Evolutionary conservation across 2,888 invertebrate genomes (phyloP), one percentile per base, ranked within the genome.

Genomic region (Nomada ruficornis): DNA sequence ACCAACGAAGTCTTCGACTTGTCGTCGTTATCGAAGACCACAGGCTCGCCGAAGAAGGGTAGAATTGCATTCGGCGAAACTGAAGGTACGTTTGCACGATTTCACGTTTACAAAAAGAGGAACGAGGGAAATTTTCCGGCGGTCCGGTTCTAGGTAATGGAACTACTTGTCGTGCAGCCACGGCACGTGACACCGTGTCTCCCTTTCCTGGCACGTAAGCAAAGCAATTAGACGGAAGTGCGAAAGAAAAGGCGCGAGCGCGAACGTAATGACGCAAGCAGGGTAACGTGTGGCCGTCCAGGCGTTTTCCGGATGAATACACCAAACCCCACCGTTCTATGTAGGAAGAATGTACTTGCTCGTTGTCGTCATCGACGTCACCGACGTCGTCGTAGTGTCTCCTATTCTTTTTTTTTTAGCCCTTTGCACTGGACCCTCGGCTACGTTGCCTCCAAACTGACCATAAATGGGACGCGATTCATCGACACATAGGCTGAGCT

Each of bases 221-320:
- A 77, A 80, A 87, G 86, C 82, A 88, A 88, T 88, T 88, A 89
- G 87, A 84, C 84, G 76, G 76, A 71, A 85, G 81, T 78, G 70
- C 67, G 78, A 82, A 84, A 80, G 79, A 85, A 80, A 78, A 80
- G 55, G 64, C 36, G 36, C 36, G 36, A 7, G 60, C 60, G 77
- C 76, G 76, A 65, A 68, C 64, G 77, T 77, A 80, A 80, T 75
- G 78, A 80, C 65, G 80, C 76, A 67, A 72, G 57, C 71, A 64
- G 80, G 70, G 84, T 81, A 85, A 83, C 82, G 75, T 86, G 90
- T 88, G 84, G 69, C 88, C 86, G 78, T 79, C 81, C 79, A 74
- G 23, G 80, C 73, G 80, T 57, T 87, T 91, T 91, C 88, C 89
- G 84, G 86, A 81, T 88, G 90, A 86, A 89, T 92, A 88, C 91